These are phyloP conservation scores for Odontesthes bonariensis DNA, from an alignment of 2,113 vertebrate species.

Conservation along the genomic window DNA sequence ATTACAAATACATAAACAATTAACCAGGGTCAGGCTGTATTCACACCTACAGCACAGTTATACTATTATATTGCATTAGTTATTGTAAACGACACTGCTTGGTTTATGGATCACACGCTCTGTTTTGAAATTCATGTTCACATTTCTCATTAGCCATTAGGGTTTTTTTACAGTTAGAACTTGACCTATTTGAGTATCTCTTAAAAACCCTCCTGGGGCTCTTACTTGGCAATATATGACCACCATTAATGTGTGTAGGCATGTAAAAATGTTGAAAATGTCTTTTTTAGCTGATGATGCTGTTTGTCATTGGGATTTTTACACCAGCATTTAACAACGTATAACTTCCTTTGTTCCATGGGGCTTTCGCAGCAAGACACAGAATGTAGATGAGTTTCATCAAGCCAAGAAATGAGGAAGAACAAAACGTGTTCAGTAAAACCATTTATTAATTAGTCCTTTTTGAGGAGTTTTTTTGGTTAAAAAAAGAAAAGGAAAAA, in stretches of 20 bases:
- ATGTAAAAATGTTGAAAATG: constrained; percentile 1
- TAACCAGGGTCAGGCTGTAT: background rate
- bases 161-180: background rate
- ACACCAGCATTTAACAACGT: too few relatives aligned
- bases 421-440: background rate
- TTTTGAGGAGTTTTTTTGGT: too few relatives aligned
- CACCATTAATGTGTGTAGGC: background rate
- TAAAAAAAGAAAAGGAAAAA: too few relatives aligned
- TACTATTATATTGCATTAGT: background rate
- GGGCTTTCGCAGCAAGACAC: too few relatives aligned
- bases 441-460: background rate
- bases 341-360: too few relatives aligned
- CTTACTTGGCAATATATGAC: background rate
- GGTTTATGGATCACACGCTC: background rate
- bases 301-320: background rate
- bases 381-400: too few relatives aligned
- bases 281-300: background rate
- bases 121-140: constrained; percentile 16
- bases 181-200: constrained; percentile 11
- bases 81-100: background rate
- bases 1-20: constrained; percentile 7
- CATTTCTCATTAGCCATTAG: constrained; percentile 21
- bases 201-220: background rate
- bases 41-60: background rate
- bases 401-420: background rate